phyloP scores from a whole-genome alignment of 2,888 invertebrate species.

The Bombylius discolor region DNA sequence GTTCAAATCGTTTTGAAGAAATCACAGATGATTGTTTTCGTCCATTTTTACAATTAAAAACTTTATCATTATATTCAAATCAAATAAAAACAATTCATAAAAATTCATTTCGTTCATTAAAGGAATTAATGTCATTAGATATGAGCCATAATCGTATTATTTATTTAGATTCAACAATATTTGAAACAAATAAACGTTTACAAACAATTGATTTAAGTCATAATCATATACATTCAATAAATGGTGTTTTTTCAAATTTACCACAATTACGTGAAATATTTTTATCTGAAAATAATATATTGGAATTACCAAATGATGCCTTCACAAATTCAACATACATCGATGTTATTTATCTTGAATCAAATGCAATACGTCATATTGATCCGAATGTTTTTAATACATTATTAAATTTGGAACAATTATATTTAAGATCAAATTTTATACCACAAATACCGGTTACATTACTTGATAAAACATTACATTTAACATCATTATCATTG shows the following conservation, averaged over 20 bases:
- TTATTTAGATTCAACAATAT: conserved; percentile 57
- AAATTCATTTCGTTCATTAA: conserved; percentile 61
- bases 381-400: conserved; percentile 65
- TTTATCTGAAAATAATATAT: conserved; percentile 76
- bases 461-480: conserved; percentile 60
- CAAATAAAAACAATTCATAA: conserved; percentile 64
- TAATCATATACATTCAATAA: conserved; percentile 77
- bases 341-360: conserved; percentile 71
- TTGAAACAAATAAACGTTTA: conserved; percentile 61
- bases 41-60: conserved; percentile 65
- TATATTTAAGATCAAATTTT: conserved; percentile 78
- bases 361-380: conserved; percentile 68
- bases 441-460: conserved; percentile 65
- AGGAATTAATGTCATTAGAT: conserved; percentile 67
- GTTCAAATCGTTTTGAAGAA: conserved; percentile 69
- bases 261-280: conserved; percentile 70
- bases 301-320: conserved; percentile 67
- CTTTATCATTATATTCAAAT: conserved; percentile 73
- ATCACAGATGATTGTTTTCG: conserved; percentile 66
- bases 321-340: conserved; percentile 64
- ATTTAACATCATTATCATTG: conserved; percentile 67
- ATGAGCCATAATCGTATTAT: conserved; percentile 80
- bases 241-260: conserved; percentile 68
- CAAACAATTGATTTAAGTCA: conserved; percentile 75
- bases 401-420: conserved; percentile 63